Conservation (phyloP, 2,113 vertebrate species). For the Chloroceryle aenea region DNA sequence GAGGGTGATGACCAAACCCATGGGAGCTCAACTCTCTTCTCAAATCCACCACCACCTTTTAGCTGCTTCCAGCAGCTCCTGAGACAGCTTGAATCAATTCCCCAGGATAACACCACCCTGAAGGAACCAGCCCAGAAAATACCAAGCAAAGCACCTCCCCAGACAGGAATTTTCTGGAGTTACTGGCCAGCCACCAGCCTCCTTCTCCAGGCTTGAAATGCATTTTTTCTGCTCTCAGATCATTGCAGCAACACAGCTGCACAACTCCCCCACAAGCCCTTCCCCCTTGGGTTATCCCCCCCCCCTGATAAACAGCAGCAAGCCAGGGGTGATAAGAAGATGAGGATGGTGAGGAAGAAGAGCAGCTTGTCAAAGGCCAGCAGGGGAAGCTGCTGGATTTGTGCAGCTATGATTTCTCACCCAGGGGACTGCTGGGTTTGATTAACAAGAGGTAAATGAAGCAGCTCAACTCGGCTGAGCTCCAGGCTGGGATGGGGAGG, state of each 20-base stretch:
- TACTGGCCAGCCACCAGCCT: neutral
- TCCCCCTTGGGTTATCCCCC: neutral
- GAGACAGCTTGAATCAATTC: neutral
- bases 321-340: neutral
- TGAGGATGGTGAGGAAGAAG: neutral
- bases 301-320: rapidly evolving
- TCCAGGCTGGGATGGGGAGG: neutral
- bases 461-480: neutral
- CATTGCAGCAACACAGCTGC: rapidly evolving
- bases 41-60: neutral
- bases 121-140: neutral
- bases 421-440: neutral
- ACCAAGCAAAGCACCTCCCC: slow-evolving; percentile 3
- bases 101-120: neutral
- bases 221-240: neutral
- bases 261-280: neutral
- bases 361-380: neutral
- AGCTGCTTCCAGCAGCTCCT: neutral
- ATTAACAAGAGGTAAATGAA: slow-evolving; percentile 19
- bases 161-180: neutral
- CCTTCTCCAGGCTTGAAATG: neutral
- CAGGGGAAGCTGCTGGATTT: neutral
- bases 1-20: neutral
- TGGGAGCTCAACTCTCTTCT: rapidly evolving
- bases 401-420: neutral